Percentiles rank a stretch among this genome's conserved stretches.
Conservation (phyloP, 2,797 vertebrate species). For the Ataeniobius toweri region DNA sequence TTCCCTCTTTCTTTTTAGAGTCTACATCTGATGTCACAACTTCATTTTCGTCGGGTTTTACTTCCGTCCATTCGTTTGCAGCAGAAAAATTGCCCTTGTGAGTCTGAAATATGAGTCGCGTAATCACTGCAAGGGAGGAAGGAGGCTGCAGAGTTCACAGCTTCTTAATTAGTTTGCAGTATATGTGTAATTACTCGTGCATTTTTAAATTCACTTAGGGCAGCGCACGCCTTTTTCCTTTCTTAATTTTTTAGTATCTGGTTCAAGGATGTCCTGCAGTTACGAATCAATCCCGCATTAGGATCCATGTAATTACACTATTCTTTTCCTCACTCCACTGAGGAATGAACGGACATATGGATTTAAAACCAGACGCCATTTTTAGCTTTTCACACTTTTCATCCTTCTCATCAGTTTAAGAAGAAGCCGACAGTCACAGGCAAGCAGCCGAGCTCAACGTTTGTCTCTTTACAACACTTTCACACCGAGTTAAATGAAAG, state of each 20-base stretch:
- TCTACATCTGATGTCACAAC: slow-evolving; percentile 57
- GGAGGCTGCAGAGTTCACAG: slow-evolving; percentile 69
- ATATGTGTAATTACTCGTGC: slow-evolving; percentile 79
- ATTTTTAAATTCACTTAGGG: slow-evolving; percentile 81
- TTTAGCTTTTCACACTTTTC: slow-evolving; percentile 47
- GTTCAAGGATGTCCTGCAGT: slow-evolving; percentile 78
- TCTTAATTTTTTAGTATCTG: slow-evolving; percentile 70
- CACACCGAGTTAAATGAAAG: background rate
- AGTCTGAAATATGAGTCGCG: slow-evolving; percentile 69
- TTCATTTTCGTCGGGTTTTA: slow-evolving; percentile 43
- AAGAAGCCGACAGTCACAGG: background rate
- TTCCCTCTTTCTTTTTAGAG: slow-evolving; percentile 3
- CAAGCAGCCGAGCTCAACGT: slow-evolving; percentile 9
- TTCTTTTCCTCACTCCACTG: slow-evolving; percentile 21
- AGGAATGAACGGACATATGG: slow-evolving; percentile 44
- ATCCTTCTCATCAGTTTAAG: slow-evolving; percentile 31
- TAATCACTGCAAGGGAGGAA: slow-evolving; percentile 72
- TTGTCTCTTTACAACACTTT: slow-evolving; percentile 2
- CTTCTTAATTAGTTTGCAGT: slow-evolving; percentile 81
- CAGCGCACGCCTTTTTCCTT: slow-evolving; percentile 42
- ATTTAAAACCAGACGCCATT: slow-evolving; percentile 48
- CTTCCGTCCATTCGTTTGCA: slow-evolving; percentile 54
- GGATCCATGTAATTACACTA: slow-evolving; percentile 63
- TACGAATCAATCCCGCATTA: slow-evolving; percentile 70
- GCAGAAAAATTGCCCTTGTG: slow-evolving; percentile 50